Evolutionary conservation across 2,797 vertebrate species (phyloP).

Genomic region (Buphagus erythrorhynchus): DNA sequence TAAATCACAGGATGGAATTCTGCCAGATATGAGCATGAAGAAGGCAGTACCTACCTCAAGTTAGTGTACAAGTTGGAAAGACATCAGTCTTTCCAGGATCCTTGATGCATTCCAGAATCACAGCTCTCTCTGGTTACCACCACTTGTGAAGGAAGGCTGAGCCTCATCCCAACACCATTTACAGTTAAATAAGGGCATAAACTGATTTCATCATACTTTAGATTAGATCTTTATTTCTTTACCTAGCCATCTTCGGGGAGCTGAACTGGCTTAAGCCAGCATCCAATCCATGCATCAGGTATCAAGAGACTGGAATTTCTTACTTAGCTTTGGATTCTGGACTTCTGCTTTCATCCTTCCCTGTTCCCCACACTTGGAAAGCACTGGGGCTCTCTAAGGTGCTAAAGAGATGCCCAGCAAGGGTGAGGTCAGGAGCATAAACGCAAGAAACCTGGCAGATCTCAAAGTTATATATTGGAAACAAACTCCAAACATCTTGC

Average conservation of each 20-base stretch:
- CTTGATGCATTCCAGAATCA: not conserved
- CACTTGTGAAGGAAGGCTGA: not conserved
- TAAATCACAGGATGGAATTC: not conserved
- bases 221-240: not conserved
- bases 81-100: not conserved
- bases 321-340: not conserved
- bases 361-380: not conserved
- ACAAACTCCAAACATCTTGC: not conserved
- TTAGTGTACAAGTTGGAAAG: not conserved
- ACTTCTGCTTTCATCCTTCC: not conserved
- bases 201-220: not conserved
- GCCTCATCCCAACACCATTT: not conserved
- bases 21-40: not conserved
- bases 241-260: not conserved
- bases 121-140: not conserved
- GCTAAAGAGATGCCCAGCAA: not conserved
- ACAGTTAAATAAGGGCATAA: not conserved
- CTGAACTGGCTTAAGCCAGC: not conserved
- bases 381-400: not conserved
- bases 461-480: not conserved
- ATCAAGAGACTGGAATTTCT: not conserved
- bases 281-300: not conserved
- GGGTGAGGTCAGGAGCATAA: not conserved
- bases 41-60: not conserved
- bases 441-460: not conserved